Evolutionary conservation across 2,888 invertebrate genomes (phyloP).

Genomic region (Drosophila mayaguana): DNA sequence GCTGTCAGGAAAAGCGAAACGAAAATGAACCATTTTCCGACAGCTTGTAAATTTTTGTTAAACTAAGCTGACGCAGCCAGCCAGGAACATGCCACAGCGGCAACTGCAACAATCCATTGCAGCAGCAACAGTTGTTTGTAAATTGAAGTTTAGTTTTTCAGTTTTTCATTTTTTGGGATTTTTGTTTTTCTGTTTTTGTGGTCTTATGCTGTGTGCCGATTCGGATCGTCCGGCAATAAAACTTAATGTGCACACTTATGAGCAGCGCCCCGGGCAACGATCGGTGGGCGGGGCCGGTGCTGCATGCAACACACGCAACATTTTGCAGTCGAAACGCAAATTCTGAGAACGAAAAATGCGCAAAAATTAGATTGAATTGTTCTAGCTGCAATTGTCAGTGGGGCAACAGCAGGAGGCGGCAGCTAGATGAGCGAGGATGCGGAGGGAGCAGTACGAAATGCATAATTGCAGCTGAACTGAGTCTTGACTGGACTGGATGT

Average conservation of each 20-base stretch:
- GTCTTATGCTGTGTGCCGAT: constrained; percentile 36
- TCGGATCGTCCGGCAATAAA: constrained; percentile 68
- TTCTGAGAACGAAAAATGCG: constrained; percentile 69
- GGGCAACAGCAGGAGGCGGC: neutral
- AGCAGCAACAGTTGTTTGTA: constrained; percentile 55
- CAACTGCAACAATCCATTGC: neutral
- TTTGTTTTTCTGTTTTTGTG: neutral
- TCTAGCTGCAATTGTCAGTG: constrained; percentile 48
- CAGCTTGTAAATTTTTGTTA: constrained; percentile 68
- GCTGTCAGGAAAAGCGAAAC: constrained; percentile 47
- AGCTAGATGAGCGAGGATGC: too few relatives aligned
- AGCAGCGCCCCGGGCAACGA: constrained; percentile 42
- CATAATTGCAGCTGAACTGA: constrained; percentile 65
- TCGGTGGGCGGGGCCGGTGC: constrained; percentile 39
- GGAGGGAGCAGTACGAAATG: constrained; percentile 3
- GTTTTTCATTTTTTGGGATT: constrained; percentile 1
- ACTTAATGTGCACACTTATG: constrained; percentile 72
- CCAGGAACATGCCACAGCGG: constrained; percentile 24
- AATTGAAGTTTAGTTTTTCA: constrained; percentile 47
- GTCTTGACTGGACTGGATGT: constrained; percentile 35
- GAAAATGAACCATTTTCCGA: constrained; percentile 60
- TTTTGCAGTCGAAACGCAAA: constrained; percentile 57
- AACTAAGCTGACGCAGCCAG: constrained; percentile 15
- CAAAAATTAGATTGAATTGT: constrained; percentile 78
- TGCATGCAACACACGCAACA: constrained; percentile 65